Base-by-base conservation (phyloP, 2,888 invertebrate genomes). In the Brachyptera risi region DNA sequence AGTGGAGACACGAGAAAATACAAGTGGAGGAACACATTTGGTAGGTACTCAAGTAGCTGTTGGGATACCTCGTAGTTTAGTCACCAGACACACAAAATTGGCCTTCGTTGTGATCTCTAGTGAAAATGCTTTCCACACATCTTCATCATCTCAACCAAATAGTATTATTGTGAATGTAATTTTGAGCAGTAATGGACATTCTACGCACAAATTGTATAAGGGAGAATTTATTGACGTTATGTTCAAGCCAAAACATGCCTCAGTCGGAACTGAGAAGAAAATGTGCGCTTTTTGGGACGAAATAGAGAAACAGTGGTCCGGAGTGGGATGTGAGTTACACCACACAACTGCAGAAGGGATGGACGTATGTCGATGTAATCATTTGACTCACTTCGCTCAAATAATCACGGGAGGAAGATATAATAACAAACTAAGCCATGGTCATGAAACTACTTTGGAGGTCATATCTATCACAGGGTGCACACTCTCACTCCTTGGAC, bases 321-420 rank as follows among this genome's bases (percentile, higher is more conserved):
- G 62, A 7, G 64, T 68, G 9, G 70, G 70, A 1, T 69, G 69
- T 44, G 38, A 44, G 24, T 56, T 62, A 23, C 56, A 58, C 15
- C 35, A 19, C 35, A 37, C 49, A 42, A 51, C 58, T 49, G 50
- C 63, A 13, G 23, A 60, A 5, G 21, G 62, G 9, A 40, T 66
- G 31, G 66, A 68, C 42, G 63, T 69, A 3, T 68, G 80, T 68
- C 73, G 79, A 63, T 82, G 82, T 65, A 80, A 79, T 49, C 84
- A 84, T 70, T 73, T 84, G 50, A 83, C 84, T 23, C 80, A 82
- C 68, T 84, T 83, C 67, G 83, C 83, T 7, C 81, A 82, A 68
- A 71, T 84, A 62, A 76, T 74, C 65, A 71, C 71, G 1, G 74
- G 66, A 40, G 44, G 64, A 17, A 47, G 42, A 1, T n/a, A n/a